A percentile compares a stretch with the other conserved stretches of the same genome.
These are phyloP conservation scores for Spinibarbus caldwelli DNA, from an alignment of 2,797 vertebrate species.

Conservation along the genomic window DNA sequence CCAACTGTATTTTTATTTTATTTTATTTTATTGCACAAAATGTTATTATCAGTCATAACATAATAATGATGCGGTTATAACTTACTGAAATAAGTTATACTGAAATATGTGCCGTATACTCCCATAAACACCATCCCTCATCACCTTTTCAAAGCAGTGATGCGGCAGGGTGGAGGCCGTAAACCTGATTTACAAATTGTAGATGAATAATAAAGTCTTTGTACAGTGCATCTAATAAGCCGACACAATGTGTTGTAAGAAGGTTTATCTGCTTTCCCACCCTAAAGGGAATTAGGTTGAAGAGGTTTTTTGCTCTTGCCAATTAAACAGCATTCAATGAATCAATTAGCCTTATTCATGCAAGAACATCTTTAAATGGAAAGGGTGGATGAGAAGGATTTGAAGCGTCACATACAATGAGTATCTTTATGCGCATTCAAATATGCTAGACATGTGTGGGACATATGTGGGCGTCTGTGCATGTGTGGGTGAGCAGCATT, in stretches of 20 bases:
- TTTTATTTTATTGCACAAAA: not conserved
- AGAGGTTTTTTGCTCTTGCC: not conserved
- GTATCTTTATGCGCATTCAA: constrained; percentile 69
- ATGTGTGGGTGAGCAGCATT: constrained; percentile 79
- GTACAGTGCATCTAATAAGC: not conserved
- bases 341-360: constrained; percentile 25
- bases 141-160: not conserved
- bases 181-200: not conserved
- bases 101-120: not conserved
- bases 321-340: constrained; percentile 22
- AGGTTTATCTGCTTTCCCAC: constrained; percentile 6
- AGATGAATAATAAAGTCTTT: constrained; percentile 1
- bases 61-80: not conserved
- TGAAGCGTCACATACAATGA: constrained; percentile 12
- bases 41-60: not conserved
- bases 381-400: constrained; percentile 6
- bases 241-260: not conserved
- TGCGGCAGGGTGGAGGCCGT: not conserved
- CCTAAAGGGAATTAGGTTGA: constrained; percentile 3
- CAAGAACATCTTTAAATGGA: not conserved
- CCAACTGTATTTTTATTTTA: not conserved
- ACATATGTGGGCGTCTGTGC: constrained; percentile 58
- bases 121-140: not conserved
- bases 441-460: constrained; percentile 40
- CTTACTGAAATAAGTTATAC: no score